These are phyloP conservation scores for Rotaria macrura DNA, from an alignment of 2,888 invertebrate genomes.

Conservation along the genomic window DNA sequence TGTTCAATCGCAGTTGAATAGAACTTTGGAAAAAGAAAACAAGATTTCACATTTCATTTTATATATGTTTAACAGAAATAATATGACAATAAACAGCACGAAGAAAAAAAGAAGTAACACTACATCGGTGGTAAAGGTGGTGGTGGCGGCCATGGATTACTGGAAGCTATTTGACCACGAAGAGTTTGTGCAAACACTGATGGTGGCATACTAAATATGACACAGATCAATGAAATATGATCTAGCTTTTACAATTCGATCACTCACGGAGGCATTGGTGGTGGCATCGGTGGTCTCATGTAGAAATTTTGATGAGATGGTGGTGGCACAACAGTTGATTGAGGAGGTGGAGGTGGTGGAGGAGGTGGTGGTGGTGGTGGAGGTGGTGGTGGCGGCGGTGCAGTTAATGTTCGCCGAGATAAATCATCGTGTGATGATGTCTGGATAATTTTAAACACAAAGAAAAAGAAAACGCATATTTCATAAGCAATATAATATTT, in stretches of 20 bases:
- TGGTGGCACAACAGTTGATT: neutral
- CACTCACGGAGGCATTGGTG: conserved; percentile 16
- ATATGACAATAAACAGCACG: neutral
- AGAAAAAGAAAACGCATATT: too few relatives aligned
- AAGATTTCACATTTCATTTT: neutral
- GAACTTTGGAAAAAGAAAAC: neutral
- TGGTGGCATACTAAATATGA: neutral
- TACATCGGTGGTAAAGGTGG: neutral
- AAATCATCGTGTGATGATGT: neutral
- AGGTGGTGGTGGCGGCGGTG: neutral
- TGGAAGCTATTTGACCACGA: neutral
- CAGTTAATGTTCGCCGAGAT: neutral
- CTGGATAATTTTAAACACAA: neutral
- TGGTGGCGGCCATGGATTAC: neutral
- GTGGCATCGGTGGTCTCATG: neutral
- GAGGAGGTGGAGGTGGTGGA: conserved; percentile 24
- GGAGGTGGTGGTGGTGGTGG: neutral
- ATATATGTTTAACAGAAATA: neutral
- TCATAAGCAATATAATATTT: neutral
- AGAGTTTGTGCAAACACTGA: neutral
- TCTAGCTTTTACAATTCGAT: too few relatives aligned
- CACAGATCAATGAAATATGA: too few relatives aligned
- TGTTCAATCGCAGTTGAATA: neutral
- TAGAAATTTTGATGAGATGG: conserved; percentile 9
- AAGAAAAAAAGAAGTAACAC: neutral